A percentile compares a stretch with the other conserved stretches of the same genome.
phyloP scores from a whole-genome alignment of 2,888 invertebrate species.

The Odontothrips loti region DNA sequence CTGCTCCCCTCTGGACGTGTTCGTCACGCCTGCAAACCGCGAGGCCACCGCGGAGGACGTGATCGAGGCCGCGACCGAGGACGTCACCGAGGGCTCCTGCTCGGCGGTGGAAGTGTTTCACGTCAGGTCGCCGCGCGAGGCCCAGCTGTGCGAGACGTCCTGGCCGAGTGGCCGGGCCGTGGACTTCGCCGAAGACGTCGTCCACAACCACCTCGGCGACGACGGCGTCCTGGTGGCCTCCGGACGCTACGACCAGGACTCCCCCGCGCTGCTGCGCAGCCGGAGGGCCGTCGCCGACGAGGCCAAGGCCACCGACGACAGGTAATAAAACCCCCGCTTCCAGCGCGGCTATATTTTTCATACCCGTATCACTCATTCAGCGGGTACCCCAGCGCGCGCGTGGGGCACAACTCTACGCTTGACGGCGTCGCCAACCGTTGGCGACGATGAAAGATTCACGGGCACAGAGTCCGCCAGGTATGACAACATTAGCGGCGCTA shows the following conservation, averaged over 20 bases:
- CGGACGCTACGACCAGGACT: background rate
- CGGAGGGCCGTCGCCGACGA: background rate
- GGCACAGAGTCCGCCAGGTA: background rate
- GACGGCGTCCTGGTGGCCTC: background rate
- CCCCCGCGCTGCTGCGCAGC: background rate
- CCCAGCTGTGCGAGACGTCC: background rate
- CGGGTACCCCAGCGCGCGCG: too few relatives aligned
- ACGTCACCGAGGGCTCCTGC: background rate
- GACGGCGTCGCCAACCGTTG: too few relatives aligned
- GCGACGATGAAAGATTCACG: too few relatives aligned
- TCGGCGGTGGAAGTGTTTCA: background rate
- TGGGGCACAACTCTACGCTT: too few relatives aligned
- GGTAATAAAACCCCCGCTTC: background rate
- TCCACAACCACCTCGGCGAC: background rate
- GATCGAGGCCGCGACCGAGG: too few relatives aligned
- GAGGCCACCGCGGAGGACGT: too few relatives aligned
- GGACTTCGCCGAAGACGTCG: background rate
- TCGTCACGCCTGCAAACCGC: too few relatives aligned
- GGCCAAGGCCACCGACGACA: background rate
- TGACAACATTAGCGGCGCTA: background rate
- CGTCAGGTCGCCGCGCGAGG: background rate
- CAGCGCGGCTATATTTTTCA: background rate
- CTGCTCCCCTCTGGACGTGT: too few relatives aligned
- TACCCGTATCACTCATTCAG: too few relatives aligned
- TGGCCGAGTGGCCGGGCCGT: background rate